Evolutionary conservation across 2,888 invertebrate genomes (phyloP).

Genomic region (Tipula confusa): DNA sequence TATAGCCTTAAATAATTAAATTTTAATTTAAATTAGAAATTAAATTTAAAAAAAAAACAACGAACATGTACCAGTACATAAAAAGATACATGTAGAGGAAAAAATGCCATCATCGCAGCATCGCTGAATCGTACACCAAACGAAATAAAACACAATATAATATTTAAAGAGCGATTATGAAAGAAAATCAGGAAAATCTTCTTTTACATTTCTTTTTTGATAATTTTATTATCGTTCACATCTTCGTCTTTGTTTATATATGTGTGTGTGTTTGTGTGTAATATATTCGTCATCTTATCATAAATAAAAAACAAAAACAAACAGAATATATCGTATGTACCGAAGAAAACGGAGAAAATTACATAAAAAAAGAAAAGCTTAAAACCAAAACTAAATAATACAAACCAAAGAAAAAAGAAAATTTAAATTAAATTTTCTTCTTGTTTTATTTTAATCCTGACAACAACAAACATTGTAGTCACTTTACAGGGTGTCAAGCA

Average conservation of each 20-base stretch:
- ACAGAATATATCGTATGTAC: neutral
- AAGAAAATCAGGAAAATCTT: neutral
- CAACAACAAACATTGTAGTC: neutral
- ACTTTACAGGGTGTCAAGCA: no score
- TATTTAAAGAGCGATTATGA: neutral
- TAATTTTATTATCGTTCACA: neutral
- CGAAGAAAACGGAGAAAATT: neutral
- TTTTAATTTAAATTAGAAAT: conserved; percentile 20
- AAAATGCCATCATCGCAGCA: neutral
- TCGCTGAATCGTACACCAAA: neutral
- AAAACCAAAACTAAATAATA: conserved; percentile 12
- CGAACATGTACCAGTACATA: no score
- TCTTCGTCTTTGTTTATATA: neutral
- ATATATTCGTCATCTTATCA: neutral
- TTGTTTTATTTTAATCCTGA: neutral
- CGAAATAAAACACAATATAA: neutral
- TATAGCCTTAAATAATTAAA: neutral
- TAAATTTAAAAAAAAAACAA: neutral
- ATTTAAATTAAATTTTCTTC: conserved; percentile 8
- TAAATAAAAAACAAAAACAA: neutral
- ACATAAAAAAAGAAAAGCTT: neutral
- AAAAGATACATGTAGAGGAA: no score
- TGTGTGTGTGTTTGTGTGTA: neutral
- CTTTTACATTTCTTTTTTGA: neutral
- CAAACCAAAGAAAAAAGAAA: neutral